Conservation (phyloP, 1,140 invertebrate species). For the Macrotrachela quadricornifera region DNA sequence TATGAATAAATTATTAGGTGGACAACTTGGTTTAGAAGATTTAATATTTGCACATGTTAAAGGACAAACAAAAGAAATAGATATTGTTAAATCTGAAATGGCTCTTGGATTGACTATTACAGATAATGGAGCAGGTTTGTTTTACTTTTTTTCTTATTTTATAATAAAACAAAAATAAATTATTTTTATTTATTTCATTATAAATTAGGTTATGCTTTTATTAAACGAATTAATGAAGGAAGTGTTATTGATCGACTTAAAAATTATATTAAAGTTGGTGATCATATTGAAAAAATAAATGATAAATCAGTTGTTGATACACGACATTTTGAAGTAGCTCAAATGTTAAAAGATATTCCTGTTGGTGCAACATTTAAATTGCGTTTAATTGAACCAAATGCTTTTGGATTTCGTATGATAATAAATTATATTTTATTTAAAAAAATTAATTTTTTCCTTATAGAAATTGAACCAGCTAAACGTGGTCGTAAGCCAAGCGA, state of each 20-base stretch:
- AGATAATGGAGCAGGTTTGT: slow-evolving; percentile 67
- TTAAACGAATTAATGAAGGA: slow-evolving; percentile 78
- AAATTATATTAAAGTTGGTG: slow-evolving; percentile 51
- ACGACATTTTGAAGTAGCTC: slow-evolving; percentile 85
- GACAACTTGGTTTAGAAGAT: slow-evolving; percentile 85
- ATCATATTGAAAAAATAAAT: slow-evolving; percentile 87
- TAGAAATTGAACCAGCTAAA: neutral
- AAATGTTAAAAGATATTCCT: slow-evolving; percentile 72
- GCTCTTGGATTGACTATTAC: slow-evolving; percentile 88
- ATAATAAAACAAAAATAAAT: too few relatives aligned
- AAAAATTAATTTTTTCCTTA: slow-evolving; percentile 7
- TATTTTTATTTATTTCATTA: too few relatives aligned
- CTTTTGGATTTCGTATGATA: slow-evolving; percentile 57
- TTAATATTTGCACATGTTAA: slow-evolving; percentile 92
- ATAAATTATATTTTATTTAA: slow-evolving; percentile 1
- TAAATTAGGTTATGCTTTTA: slow-evolving; percentile 51
- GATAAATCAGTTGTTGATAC: slow-evolving; percentile 60
- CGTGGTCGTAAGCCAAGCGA: too few relatives aligned
- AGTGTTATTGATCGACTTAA: slow-evolving; percentile 45
- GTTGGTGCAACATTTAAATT: slow-evolving; percentile 67
- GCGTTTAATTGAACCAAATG: slow-evolving; percentile 65
- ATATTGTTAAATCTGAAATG: slow-evolving; percentile 72
- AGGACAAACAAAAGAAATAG: slow-evolving; percentile 79
- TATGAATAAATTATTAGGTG: slow-evolving; percentile 73
- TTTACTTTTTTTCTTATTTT: too few relatives aligned